Conservation (phyloP, 1,140 invertebrate genomes). For the Panagrolaimus sp. region DNA sequence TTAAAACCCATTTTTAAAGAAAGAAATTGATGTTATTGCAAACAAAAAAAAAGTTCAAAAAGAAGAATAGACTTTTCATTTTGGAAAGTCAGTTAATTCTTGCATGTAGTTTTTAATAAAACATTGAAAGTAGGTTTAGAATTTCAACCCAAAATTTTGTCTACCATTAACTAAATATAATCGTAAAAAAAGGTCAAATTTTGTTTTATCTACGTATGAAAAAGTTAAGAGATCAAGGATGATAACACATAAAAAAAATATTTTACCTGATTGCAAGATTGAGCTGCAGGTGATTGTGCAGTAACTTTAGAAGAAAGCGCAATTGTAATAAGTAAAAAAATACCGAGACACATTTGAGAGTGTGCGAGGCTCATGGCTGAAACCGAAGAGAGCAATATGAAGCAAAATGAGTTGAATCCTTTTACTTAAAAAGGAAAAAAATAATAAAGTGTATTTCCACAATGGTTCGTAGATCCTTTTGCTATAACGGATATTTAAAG, state of each 20-base stretch:
- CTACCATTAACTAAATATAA: not conserved
- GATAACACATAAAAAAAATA: not conserved
- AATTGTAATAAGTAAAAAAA: too few species aligned
- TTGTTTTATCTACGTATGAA: too few species aligned
- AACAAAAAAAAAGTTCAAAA: not conserved
- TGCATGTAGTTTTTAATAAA: not conserved
- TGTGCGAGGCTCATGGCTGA: too few species aligned
- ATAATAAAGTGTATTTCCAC: too few species aligned
- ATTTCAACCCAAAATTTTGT: not conserved
- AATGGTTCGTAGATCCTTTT: too few species aligned
- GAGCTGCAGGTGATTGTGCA: not conserved
- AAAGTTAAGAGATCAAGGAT: not conserved
- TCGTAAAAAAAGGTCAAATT: not conserved
- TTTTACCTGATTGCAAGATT: constrained; percentile 10
- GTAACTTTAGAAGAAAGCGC: too few species aligned
- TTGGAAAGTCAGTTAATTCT: not conserved
- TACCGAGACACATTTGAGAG: too few species aligned
- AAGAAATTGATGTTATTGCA: not conserved
- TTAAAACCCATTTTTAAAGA: too few species aligned
- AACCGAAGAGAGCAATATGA: too few species aligned
- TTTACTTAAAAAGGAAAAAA: too few species aligned
- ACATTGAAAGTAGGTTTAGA: not conserved
- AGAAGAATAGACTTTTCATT: not conserved
- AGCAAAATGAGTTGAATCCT: too few species aligned
- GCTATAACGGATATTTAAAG: too few species aligned